Evolutionary conservation across 1,140 invertebrate genomes (phyloP).

Genomic region (Lineus longissimus): DNA sequence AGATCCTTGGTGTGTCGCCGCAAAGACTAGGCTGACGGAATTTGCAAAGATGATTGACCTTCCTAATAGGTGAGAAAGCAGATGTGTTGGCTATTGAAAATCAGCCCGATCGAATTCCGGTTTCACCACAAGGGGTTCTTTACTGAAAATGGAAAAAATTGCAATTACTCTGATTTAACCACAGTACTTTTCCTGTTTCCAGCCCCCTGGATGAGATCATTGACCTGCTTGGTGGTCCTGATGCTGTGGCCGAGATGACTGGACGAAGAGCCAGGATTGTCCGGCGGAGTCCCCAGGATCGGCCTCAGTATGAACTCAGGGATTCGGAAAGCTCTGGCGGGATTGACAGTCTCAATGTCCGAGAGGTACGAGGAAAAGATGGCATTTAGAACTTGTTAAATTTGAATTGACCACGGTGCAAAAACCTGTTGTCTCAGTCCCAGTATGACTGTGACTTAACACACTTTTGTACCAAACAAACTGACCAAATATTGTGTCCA

Average conservation of each 20-base stretch:
- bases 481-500: no score
- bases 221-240: constrained; percentile 38
- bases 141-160: no score
- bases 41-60: constrained; percentile 39
- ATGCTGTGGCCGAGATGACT: constrained; percentile 42
- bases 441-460: no score
- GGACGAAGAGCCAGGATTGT: constrained; percentile 40
- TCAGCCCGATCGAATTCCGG: no score
- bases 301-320: constrained; percentile 35
- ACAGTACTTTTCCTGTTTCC: constrained; percentile 16
- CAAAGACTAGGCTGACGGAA: constrained; percentile 37
- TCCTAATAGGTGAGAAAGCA: constrained; percentile 39
- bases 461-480: no score
- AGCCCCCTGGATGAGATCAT: constrained; percentile 47
- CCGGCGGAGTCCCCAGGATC: constrained; percentile 18
- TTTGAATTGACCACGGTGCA: neutral
- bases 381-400: neutral
- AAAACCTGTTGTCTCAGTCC: neutral
- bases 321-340: constrained; percentile 30
- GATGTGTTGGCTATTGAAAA: no score
- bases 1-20: constrained; percentile 42
- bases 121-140: no score
- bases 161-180: no score
- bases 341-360: constrained; percentile 44
- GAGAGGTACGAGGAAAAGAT: constrained; percentile 30